These are phyloP conservation scores for Volucella bombylans DNA, from an alignment of 2,888 invertebrate species.

Conservation along the genomic window DNA sequence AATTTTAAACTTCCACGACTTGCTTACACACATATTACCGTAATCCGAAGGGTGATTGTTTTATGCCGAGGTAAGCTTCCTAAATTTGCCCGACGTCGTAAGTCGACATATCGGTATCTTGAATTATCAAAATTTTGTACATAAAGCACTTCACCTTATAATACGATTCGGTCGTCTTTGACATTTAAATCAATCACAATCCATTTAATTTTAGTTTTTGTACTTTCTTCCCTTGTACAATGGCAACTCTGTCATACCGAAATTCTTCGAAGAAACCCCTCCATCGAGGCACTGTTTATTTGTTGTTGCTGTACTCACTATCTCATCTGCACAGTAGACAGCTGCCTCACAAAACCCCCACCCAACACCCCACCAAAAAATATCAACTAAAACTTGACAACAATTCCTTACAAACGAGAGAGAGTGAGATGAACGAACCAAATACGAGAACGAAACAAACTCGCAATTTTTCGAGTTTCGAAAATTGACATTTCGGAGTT, in stretches of 20 bases:
- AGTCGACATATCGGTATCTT: no score
- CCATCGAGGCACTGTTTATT: not conserved
- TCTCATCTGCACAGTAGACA: constrained; percentile 21
- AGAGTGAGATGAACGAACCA: constrained; percentile 25
- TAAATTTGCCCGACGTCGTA: no score
- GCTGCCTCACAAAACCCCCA: not conserved
- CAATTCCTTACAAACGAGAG: not conserved
- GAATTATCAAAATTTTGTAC: no score
- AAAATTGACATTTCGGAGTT: constrained; percentile 69
- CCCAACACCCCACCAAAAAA: not conserved
- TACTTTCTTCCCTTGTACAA: not conserved
- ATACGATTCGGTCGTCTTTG: no score
- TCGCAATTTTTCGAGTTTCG: constrained; percentile 48
- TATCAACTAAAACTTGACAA: no score
- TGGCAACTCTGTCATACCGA: constrained; percentile 49
- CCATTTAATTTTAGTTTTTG: not conserved
- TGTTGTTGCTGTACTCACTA: constrained; percentile 2
- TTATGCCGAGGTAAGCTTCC: no score
- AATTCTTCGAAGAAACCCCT: constrained; percentile 4
- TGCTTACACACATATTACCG: no score
- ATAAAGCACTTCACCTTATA: no score
- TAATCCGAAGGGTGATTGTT: no score
- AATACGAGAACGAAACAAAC: constrained; percentile 52
- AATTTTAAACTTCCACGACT: no score
- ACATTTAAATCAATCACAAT: no score